Percentiles rank a stretch among this genome's conserved stretches.
phyloP scores from a whole-genome alignment of 1,140 invertebrate species.

The Caerostris darwini region DNA sequence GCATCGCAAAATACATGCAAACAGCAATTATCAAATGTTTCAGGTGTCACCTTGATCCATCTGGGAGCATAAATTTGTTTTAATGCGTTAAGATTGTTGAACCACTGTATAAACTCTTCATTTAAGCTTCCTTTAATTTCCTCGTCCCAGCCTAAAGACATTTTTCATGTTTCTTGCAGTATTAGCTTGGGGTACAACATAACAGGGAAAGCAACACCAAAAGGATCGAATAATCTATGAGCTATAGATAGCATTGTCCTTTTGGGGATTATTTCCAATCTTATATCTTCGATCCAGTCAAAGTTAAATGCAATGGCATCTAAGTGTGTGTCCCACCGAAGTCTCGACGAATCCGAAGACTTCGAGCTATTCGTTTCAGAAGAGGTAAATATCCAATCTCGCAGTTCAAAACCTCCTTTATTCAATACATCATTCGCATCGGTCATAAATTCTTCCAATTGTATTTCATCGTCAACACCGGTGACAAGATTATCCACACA shows the following conservation, averaged over 20 bases:
- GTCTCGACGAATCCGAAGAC: not conserved
- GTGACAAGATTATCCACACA: constrained; percentile 39
- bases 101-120: no score
- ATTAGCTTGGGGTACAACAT: not conserved
- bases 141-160: no score
- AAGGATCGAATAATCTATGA: not conserved
- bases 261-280: not conserved
- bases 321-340: not conserved
- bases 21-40: no score
- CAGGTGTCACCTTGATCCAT: no score
- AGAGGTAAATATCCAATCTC: constrained; percentile 26
- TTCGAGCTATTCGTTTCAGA: not conserved
- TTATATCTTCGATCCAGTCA: not conserved
- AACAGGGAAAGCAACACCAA: constrained; percentile 14
- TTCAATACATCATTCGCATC: constrained; percentile 11
- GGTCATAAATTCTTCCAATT: constrained; percentile 31
- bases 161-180: no score
- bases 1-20: no score
- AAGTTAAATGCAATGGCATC: not conserved
- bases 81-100: no score
- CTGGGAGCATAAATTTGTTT: no score
- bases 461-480: not conserved
- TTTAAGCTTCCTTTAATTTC: no score
- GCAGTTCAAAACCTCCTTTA: constrained; percentile 2
- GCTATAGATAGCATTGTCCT: constrained; percentile 3